These are phyloP conservation scores for Idaea straminata DNA, from an alignment of 2,888 invertebrate genomes.

Conservation along the genomic window DNA sequence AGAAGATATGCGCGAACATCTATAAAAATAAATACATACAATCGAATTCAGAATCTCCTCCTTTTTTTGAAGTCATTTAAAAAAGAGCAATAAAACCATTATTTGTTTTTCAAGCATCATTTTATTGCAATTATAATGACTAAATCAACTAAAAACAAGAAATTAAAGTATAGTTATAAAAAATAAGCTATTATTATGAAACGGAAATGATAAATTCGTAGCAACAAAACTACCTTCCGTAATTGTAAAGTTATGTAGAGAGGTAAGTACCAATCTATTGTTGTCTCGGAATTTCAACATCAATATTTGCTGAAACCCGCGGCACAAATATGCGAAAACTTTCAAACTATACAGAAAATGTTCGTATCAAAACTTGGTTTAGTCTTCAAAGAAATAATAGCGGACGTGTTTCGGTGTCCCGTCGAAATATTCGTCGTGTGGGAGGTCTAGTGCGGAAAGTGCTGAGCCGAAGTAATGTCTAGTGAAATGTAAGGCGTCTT, in stretches of 20 bases:
- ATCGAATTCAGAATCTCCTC: too few relatives aligned
- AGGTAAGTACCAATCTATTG: neutral
- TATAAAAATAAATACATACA: too few relatives aligned
- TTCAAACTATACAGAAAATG: conserved; percentile 1
- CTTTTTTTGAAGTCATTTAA: too few relatives aligned
- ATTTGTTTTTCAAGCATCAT: too few relatives aligned
- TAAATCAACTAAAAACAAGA: neutral
- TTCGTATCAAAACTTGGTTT: conserved; percentile 6
- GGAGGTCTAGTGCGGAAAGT: conserved; percentile 70
- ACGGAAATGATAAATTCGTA: neutral
- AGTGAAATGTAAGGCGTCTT: conserved; percentile 79
- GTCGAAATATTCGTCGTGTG: conserved; percentile 74
- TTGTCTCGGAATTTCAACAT: neutral
- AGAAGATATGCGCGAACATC: too few relatives aligned
- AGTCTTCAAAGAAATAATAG: conserved; percentile 71
- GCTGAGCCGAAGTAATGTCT: conserved; percentile 75
- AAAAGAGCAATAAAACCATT: too few relatives aligned
- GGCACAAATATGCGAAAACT: neutral
- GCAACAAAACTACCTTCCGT: neutral
- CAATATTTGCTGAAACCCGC: neutral
- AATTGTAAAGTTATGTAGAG: neutral
- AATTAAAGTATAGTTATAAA: conserved; percentile 9
- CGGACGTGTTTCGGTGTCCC: conserved; percentile 59
- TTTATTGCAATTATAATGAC: too few relatives aligned
- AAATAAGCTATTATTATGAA: conserved; percentile 4